phyloP scores from a whole-genome alignment of 2,113 vertebrate genomes.

The Eudyptes chrysolophus region DNA sequence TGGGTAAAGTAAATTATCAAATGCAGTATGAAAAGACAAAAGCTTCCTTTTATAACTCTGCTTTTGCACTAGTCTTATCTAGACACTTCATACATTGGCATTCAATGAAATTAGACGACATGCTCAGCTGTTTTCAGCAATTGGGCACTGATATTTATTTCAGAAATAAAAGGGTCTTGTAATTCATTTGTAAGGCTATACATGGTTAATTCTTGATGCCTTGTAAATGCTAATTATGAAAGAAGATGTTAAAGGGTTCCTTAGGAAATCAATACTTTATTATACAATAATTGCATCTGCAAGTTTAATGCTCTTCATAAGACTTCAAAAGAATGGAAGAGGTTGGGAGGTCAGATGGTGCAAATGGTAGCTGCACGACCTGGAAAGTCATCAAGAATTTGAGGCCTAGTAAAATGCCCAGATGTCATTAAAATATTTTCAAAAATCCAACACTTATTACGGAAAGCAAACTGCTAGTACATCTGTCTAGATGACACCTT shows the following conservation, averaged over 20 bases:
- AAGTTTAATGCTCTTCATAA: conserved; percentile 73
- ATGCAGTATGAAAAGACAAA: neutral
- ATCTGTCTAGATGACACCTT: conserved; percentile 53
- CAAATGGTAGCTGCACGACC: conserved; percentile 67
- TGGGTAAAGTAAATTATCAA: neutral
- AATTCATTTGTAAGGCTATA: conserved; percentile 66
- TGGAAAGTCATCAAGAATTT: conserved; percentile 67
- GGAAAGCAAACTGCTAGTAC: conserved; percentile 58
- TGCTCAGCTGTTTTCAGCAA: neutral
- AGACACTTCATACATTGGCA: neutral
- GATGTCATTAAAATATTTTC: conserved; percentile 62
- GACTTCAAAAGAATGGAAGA: conserved; percentile 61
- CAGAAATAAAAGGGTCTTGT: conserved; percentile 46
- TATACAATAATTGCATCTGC: conserved; percentile 79
- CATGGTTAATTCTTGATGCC: conserved; percentile 61
- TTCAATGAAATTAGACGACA: neutral
- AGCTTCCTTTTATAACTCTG: neutral
- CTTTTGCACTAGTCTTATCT: neutral
- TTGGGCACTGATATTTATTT: neutral
- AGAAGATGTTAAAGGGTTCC: conserved; percentile 73
- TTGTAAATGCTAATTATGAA: conserved; percentile 78
- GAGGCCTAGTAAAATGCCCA: conserved; percentile 54
- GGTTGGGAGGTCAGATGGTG: conserved; percentile 66
- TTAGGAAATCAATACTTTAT: conserved; percentile 81
- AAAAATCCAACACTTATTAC: conserved; percentile 58